phyloP scores from a whole-genome alignment of 2,797 vertebrate species.

The Sternotherus odoratus region DNA sequence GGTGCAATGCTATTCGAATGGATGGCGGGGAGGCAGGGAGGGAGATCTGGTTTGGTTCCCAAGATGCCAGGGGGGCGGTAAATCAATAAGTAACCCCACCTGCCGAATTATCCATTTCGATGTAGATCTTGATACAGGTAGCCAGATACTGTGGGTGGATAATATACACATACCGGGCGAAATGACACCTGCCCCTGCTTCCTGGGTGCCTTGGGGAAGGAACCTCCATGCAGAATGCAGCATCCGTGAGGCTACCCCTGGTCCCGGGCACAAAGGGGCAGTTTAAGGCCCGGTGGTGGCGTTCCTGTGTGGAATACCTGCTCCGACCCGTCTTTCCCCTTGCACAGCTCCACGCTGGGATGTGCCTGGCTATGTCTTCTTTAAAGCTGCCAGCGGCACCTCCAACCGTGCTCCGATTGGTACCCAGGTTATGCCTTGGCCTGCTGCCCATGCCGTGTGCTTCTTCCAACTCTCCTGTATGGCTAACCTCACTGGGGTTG shows the following conservation, averaged over 20 bases:
- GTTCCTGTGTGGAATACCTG: neutral
- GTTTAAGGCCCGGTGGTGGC: neutral
- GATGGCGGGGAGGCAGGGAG: neutral
- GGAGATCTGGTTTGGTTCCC: neutral
- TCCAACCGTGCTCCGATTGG: no score
- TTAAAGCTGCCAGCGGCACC: neutral
- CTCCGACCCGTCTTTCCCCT: neutral
- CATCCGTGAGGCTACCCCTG: no score
- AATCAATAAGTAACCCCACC: conserved; percentile 54
- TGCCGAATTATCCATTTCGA: conserved; percentile 37
- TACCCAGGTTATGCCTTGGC: neutral
- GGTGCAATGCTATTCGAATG: conserved; percentile 2
- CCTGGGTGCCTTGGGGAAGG: no score
- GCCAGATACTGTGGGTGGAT: neutral
- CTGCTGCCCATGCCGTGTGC: neutral
- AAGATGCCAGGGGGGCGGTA: conserved; percentile 29
- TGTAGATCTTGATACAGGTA: neutral
- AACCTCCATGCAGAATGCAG: no score
- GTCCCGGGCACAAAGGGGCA: neutral
- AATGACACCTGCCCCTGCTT: fast-evolving
- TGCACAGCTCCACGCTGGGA: neutral
- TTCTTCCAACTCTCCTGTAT: neutral
- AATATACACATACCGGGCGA: fast-evolving
- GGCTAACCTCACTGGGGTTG: neutral
- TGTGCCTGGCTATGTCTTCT: neutral